Percentiles rank a stretch among this genome's conserved stretches.
phyloP scores from a whole-genome alignment of 2,888 invertebrate genomes.

The Mythimna impura region DNA sequence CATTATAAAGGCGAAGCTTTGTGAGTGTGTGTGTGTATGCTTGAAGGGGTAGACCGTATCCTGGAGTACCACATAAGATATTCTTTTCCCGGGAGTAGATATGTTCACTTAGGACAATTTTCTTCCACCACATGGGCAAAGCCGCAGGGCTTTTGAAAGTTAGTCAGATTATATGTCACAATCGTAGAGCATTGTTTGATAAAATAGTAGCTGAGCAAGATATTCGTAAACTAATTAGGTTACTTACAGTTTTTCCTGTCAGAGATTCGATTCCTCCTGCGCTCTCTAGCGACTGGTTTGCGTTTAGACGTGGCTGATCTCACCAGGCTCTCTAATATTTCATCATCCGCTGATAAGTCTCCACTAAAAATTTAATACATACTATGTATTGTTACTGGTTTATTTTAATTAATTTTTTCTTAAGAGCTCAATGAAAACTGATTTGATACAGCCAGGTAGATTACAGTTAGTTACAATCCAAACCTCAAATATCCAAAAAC shows the following conservation, averaged over 20 bases:
- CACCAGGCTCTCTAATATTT: conserved; percentile 98
- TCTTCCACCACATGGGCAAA: too few species aligned
- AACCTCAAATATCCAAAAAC: too few species aligned
- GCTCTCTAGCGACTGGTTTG: conserved; percentile 90
- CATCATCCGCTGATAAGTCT: conserved; percentile 97
- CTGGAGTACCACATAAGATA: too few species aligned
- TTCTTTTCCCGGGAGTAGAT: too few species aligned
- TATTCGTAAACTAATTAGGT: background rate
- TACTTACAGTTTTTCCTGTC: conserved; percentile 97
- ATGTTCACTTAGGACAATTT: too few species aligned
- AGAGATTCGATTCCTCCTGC: conserved; percentile 95
- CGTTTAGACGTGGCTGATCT: conserved; percentile 94
- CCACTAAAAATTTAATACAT: conserved; percentile 79
- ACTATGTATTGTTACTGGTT: background rate
- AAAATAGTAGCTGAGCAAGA: conserved; percentile 33
- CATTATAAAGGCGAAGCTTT: too few species aligned
- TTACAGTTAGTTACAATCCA: too few species aligned
- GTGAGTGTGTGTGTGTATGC: too few species aligned
- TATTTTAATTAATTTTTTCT: background rate
- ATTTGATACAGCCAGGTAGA: too few species aligned
- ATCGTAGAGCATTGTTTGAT: conserved; percentile 1
- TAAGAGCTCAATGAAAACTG: too few species aligned
- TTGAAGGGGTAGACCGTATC: too few species aligned
- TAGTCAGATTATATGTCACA: background rate
- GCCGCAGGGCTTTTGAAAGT: too few species aligned